Evolutionary conservation across 2,113 vertebrate genomes (phyloP).

Genomic region (Steatornis caripensis): DNA sequence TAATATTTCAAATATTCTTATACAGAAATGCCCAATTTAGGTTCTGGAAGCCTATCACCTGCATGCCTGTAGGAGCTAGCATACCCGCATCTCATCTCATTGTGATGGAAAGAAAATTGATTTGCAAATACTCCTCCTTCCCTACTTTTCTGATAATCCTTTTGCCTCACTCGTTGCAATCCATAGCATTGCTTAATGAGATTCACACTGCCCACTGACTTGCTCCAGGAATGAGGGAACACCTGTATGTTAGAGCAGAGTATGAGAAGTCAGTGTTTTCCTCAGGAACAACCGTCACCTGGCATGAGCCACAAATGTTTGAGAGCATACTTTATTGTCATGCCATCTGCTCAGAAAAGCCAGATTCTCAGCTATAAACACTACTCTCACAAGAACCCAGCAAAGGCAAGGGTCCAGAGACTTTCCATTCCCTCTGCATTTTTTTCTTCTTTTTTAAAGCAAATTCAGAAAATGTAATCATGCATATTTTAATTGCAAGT

Average conservation of each 20-base stretch:
- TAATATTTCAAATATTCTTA: not conserved
- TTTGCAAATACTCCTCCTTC: not conserved
- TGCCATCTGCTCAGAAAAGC: not conserved
- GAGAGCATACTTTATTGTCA: not conserved
- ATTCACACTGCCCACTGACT: not conserved
- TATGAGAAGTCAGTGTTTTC: not conserved
- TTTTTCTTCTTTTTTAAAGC: not conserved
- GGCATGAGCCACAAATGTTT: not conserved
- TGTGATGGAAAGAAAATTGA: not conserved
- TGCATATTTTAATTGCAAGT: not conserved
- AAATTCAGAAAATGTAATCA: not conserved
- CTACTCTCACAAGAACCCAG: not conserved
- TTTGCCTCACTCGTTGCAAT: not conserved
- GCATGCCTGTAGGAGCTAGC: not conserved
- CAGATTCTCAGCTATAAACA: not conserved
- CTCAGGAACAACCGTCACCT: not conserved
- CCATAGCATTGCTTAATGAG: not conserved
- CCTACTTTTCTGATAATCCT: not conserved
- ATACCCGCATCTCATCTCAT: not conserved
- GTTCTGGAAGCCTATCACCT: not conserved
- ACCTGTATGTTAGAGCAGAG: rapidly evolving
- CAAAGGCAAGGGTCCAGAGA: not conserved
- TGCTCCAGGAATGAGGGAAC: not conserved
- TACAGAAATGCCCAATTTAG: not conserved
- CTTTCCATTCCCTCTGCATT: not conserved